Base-by-base conservation (phyloP, 2,797 vertebrate species). In the Eulemur mongoz region DNA sequence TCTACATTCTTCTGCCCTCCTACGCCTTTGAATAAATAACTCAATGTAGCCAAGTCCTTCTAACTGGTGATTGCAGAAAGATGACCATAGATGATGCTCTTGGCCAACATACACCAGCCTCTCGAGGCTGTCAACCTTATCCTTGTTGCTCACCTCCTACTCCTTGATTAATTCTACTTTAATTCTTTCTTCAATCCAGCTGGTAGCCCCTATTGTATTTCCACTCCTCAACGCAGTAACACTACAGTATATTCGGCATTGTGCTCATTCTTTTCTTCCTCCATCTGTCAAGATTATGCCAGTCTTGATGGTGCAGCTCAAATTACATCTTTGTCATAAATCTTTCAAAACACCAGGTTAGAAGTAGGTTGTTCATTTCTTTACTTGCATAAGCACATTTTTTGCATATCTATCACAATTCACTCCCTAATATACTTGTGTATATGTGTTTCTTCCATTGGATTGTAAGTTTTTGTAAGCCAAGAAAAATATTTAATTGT, bases 91-190 rank as follows among this genome's bases (percentile, higher is more conserved):
- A 4, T 45, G 20, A 79, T 57, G 5, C 32, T 57, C 7, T 48
- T 8, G 25, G 12, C 10, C 13, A 59, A 50, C 5, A 79, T 30
- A 32, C 4, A 32, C 6, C 25, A 50, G 1, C 23, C 4, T 82
- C 27, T 43, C 13, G 32, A 75, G 10, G 12, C 13, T 57, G 43
- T 76, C 35, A 52, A 12, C 2, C 5, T 5, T 57, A 35, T 30
- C 1, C 23, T 0, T 75, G 1, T 20, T 25, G 1, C 17, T 76
- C 18, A 52, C 30, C 6, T 50, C 25, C 7, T 57, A 18, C 12
- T 73, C 11, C 8, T 30, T 32, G 1, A 75, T 75, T 30, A 50
- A 1, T 72, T 85, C 23, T 32, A 1, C 4, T 72, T 7, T 35
- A 27, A 89, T 35, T 17, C 14, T 17, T 72, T 79, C 40, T 30